These are phyloP conservation scores for Solenopsis invicta DNA, from an alignment of 1,140 invertebrate genomes.

Conservation along the genomic window DNA sequence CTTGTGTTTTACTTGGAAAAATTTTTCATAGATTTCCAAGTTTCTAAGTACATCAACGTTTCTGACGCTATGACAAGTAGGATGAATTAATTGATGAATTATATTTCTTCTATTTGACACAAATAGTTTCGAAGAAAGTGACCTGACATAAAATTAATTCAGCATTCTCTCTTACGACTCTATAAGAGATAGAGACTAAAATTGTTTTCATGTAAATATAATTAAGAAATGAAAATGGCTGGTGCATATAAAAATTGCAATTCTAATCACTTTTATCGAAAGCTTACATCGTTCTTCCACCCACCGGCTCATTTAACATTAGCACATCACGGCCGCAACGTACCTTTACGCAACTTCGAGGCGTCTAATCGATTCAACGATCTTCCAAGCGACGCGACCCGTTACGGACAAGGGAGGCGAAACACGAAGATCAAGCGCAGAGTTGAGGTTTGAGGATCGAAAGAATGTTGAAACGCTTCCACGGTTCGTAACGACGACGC, in stretches of 20 bases:
- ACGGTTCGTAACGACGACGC: conserved; percentile 74
- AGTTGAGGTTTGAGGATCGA: conserved; percentile 57
- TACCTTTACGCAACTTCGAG: conserved; percentile 46
- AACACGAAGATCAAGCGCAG: conserved; percentile 32
- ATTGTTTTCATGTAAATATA: not conserved
- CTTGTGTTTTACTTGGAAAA: not conserved
- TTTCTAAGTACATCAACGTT: not conserved
- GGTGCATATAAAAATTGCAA: not conserved
- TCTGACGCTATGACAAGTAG: not conserved
- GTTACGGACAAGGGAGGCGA: conserved; percentile 30
- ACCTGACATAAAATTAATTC: not conserved
- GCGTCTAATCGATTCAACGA: conserved; percentile 41
- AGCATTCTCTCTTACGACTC: not conserved
- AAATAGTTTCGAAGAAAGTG: not conserved
- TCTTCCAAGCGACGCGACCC: conserved; percentile 40
- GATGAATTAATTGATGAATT: not conserved
- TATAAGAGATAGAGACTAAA: not conserved
- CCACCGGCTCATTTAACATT: conserved; percentile 43
- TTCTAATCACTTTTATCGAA: conserved; percentile 16
- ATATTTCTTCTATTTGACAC: not conserved
- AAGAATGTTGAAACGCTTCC: conserved; percentile 74
- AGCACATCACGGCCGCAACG: conserved; percentile 18
- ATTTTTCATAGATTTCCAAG: not conserved
- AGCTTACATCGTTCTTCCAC: conserved; percentile 23
- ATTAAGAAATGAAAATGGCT: not conserved